Conservation (phyloP, 2,113 vertebrate genomes). For the Arizona elegans region DNA sequence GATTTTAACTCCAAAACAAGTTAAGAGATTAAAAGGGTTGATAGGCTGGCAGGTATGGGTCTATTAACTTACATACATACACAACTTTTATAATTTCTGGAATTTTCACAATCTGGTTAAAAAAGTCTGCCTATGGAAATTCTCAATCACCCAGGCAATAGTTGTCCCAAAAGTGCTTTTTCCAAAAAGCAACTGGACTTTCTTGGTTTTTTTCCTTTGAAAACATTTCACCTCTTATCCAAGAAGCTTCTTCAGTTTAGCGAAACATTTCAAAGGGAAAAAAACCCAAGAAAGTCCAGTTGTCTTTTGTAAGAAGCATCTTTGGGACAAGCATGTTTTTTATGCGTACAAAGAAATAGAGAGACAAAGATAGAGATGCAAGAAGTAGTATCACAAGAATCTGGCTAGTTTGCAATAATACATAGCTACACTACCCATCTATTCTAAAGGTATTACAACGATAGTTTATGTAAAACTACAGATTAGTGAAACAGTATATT, state of each 20-base stretch:
- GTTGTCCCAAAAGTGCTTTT: not conserved
- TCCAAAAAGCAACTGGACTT: not conserved
- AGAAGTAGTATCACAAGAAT: not conserved
- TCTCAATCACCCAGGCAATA: not conserved
- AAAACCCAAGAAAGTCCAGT: not conserved
- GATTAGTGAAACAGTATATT: not conserved
- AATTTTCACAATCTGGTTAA: not conserved
- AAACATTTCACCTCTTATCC: not conserved
- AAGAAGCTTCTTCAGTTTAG: not conserved
- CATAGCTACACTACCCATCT: not conserved
- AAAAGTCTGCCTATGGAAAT: not conserved
- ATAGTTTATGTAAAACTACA: not conserved
- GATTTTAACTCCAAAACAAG: not conserved
- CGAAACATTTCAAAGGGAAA: too few species aligned
- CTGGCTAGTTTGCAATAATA: not conserved
- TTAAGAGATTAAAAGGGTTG: not conserved
- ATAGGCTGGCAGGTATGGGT: not conserved
- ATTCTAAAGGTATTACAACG: not conserved
- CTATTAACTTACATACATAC: not conserved
- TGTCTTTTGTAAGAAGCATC: not conserved
- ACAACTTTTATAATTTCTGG: not conserved
- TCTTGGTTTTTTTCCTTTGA: not conserved
- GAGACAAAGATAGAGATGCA: not conserved
- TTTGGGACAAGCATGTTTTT: not conserved
- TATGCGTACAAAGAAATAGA: not conserved